Percentiles rank a stretch among this genome's conserved stretches.
Evolutionary conservation across 2,113 vertebrate genomes (phyloP).

Genomic region (Macrotis lagotis): DNA sequence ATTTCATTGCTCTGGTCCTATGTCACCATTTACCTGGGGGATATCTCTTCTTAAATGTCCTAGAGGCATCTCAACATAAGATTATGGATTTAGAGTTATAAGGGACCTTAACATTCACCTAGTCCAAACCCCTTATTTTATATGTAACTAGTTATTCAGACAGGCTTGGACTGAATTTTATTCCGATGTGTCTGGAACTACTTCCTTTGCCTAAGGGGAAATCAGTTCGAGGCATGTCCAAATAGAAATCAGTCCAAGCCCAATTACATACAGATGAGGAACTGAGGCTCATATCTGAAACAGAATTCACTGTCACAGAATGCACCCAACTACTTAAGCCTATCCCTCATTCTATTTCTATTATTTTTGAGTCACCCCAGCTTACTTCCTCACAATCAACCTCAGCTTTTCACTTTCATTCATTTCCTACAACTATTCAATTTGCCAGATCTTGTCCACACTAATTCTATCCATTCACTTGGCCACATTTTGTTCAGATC

Average conservation of each 20-base stretch:
- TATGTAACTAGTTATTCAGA: neutral
- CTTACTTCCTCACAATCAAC: neutral
- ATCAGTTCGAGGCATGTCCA: neutral
- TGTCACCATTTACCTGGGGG: neutral
- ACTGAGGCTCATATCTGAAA: neutral
- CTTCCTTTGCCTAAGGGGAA: neutral
- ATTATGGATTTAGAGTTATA: neutral
- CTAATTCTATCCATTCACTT: neutral
- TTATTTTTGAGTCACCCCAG: neutral
- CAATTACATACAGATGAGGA: conserved; percentile 2
- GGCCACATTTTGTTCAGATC: neutral
- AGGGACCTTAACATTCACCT: neutral
- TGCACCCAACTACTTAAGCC: neutral
- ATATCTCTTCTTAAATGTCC: neutral
- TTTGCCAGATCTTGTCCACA: neutral
- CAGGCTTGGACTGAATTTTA: neutral
- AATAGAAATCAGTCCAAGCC: neutral
- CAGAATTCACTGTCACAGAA: neutral
- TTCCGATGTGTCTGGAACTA: neutral
- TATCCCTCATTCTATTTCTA: neutral
- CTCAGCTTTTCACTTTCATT: neutral
- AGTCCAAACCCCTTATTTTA: neutral
- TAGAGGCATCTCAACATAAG: neutral
- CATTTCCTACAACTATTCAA: neutral
- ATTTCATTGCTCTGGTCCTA: neutral